Conservation (phyloP, 2,888 invertebrate genomes). For the Apeira syringaria region DNA sequence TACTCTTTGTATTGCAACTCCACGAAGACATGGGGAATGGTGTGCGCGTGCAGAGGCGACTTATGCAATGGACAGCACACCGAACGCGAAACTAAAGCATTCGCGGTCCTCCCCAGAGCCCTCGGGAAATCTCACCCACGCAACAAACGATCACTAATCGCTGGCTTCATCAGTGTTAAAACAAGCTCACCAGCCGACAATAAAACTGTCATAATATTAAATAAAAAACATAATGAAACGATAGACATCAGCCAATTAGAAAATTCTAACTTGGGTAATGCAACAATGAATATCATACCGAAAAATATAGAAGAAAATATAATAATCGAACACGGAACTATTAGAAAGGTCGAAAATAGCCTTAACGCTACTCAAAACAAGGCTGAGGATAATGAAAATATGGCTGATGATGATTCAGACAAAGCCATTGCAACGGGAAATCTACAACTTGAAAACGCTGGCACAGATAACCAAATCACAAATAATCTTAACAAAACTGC, state of each 20-base stretch:
- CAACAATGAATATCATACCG: not conserved
- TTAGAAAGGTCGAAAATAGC: slow-evolving; percentile 2
- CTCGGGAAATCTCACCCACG: slow-evolving; percentile 34
- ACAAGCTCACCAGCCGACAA: slow-evolving; percentile 22
- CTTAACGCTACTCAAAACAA: not conserved
- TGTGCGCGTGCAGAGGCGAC: slow-evolving; percentile 70
- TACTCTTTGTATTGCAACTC: slow-evolving; percentile 70
- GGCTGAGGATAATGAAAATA: slow-evolving; percentile 9
- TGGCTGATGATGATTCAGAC: not conserved
- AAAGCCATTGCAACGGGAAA: slow-evolving; percentile 6
- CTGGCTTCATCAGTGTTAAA: slow-evolving; percentile 30
- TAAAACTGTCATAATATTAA: slow-evolving; percentile 16
- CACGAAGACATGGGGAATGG: slow-evolving; percentile 68
- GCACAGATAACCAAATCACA: not conserved
- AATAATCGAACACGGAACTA: slow-evolving; percentile 11
- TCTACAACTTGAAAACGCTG: not conserved
- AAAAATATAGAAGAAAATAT: slow-evolving; percentile 10
- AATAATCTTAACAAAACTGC: not conserved
- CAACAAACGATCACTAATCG: slow-evolving; percentile 36
- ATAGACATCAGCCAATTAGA: slow-evolving; percentile 14
- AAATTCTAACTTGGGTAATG: slow-evolving; percentile 1
- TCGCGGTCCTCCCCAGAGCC: slow-evolving; percentile 47
- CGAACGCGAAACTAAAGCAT: slow-evolving; percentile 61
- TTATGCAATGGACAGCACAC: slow-evolving; percentile 70
- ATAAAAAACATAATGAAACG: slow-evolving; percentile 14